A percentile compares a stretch with the other conserved stretches of the same genome.
Conservation (phyloP, 1,140 invertebrate genomes). For the Linepithema humile region DNA sequence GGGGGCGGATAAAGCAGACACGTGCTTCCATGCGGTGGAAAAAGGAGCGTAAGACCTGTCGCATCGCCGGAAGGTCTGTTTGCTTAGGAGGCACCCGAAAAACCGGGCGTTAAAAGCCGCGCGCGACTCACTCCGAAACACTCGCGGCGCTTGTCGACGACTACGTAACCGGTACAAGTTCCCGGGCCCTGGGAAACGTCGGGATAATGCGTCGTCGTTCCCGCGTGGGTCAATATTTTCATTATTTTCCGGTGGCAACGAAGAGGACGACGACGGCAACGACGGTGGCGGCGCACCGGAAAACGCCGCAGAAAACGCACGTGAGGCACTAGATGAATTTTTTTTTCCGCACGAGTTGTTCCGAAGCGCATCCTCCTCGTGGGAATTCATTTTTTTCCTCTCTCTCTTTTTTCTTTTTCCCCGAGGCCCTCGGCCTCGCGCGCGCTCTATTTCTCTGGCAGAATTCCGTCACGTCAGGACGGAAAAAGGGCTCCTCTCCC, state of each 20-base stretch:
- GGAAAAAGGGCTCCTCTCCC: conserved; percentile 9
- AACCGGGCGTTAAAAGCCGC: conserved; percentile 65
- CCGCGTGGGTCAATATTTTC: conserved; percentile 63
- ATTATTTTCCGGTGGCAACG: conserved; percentile 56
- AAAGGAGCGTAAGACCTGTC: not conserved
- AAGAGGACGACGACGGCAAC: not conserved
- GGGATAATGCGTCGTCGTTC: conserved; percentile 53
- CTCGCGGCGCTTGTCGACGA: conserved; percentile 26
- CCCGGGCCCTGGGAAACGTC: conserved; percentile 27
- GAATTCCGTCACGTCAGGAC: conserved; percentile 35
- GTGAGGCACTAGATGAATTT: conserved; percentile 13
- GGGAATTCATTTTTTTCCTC: conserved; percentile 1
- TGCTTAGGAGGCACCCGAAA: conserved; percentile 65
- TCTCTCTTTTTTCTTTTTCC: not conserved
- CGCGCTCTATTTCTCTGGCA: conserved; percentile 27
- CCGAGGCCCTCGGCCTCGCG: not conserved
- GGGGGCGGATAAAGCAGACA: conserved; percentile 27
- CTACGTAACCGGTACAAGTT: conserved; percentile 31
- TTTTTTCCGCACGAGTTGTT: conserved; percentile 26
- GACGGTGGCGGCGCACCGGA: too few species aligned
- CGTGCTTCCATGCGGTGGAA: conserved; percentile 20
- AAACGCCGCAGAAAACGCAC: conserved; percentile 34
- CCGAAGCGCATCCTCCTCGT: conserved; percentile 28
- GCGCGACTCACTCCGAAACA: conserved; percentile 33
- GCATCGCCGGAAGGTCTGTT: conserved; percentile 56